phyloP scores from a whole-genome alignment of 2,888 invertebrate genomes.

The Leptinotarsa peninsularis region DNA sequence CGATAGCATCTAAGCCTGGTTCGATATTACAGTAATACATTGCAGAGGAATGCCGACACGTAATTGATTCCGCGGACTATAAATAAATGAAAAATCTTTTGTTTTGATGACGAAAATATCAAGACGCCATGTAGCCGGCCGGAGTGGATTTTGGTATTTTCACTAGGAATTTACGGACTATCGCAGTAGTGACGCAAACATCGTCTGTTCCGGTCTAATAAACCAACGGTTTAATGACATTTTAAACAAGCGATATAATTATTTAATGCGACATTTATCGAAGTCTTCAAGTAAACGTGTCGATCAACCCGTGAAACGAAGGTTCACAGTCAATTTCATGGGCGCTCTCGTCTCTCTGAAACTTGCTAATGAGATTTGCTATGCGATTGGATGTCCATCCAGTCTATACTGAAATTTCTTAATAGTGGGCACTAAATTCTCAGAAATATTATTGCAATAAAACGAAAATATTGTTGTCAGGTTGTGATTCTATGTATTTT shows the following conservation, averaged over 20 bases:
- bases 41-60: too few species aligned
- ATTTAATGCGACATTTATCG: constrained; percentile 30
- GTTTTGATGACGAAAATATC: not conserved
- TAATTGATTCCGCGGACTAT: not conserved
- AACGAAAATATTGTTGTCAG: too few species aligned
- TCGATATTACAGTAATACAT: too few species aligned
- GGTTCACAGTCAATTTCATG: too few species aligned
- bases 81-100: not conserved
- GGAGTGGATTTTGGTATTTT: constrained; percentile 1
- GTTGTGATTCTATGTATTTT: too few species aligned
- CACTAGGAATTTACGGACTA: constrained; percentile 21
- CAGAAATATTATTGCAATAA: too few species aligned
- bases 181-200: constrained; percentile 21
- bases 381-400: too few species aligned
- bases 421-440: too few species aligned
- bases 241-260: constrained; percentile 19
- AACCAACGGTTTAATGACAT: constrained; percentile 29
- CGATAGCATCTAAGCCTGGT: too few species aligned
- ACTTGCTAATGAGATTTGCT: too few species aligned
- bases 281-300: constrained; percentile 1
- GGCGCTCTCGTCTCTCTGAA: too few species aligned
- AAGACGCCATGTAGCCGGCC: not conserved
- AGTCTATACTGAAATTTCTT: too few species aligned
- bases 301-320: not conserved
- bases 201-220: constrained; percentile 36